phyloP scores from a whole-genome alignment of 2,888 invertebrate species.

The Volucella inanis region DNA sequence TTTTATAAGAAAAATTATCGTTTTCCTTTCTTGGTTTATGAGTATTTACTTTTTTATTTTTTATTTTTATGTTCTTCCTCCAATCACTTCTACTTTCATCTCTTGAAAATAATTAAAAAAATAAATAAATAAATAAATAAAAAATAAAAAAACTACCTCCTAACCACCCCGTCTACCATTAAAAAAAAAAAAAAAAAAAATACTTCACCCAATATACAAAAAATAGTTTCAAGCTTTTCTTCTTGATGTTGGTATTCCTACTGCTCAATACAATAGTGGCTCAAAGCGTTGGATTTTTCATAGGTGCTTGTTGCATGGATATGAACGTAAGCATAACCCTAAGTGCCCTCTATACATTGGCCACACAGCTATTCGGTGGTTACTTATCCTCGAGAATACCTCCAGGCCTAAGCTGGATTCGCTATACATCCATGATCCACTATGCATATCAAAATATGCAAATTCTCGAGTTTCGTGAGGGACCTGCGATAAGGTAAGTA shows the following conservation, averaged over 20 bases:
- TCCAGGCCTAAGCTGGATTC: slow-evolving; percentile 89
- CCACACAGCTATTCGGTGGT: slow-evolving; percentile 90
- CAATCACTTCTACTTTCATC: slow-evolving; percentile 43
- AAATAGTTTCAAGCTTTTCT: slow-evolving; percentile 86
- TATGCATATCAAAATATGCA: slow-evolving; percentile 93
- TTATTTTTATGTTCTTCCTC: slow-evolving; percentile 62
- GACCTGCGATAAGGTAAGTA: slow-evolving; percentile 87
- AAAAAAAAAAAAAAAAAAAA: slow-evolving; percentile 22
- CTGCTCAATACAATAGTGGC: slow-evolving; percentile 89
- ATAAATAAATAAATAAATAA: neutral
- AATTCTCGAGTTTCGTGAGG: slow-evolving; percentile 89
- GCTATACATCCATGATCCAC: slow-evolving; percentile 90
- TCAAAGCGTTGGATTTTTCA: slow-evolving; percentile 91
- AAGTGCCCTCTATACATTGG: slow-evolving; percentile 90
- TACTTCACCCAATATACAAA: slow-evolving; percentile 41
- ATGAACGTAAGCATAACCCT: slow-evolving; percentile 91
- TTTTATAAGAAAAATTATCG: neutral
- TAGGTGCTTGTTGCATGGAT: slow-evolving; percentile 90
- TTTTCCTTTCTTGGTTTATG: slow-evolving; percentile 67
- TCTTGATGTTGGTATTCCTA: slow-evolving; percentile 87
- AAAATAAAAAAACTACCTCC: slow-evolving; percentile 5
- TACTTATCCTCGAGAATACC: slow-evolving; percentile 90
- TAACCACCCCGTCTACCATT: slow-evolving; percentile 19
- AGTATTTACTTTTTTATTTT: slow-evolving; percentile 78
- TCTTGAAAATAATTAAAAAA: slow-evolving; percentile 20